These are phyloP conservation scores for Sicus ferrugineus DNA, from an alignment of 2,888 invertebrate genomes.

Conservation along the genomic window DNA sequence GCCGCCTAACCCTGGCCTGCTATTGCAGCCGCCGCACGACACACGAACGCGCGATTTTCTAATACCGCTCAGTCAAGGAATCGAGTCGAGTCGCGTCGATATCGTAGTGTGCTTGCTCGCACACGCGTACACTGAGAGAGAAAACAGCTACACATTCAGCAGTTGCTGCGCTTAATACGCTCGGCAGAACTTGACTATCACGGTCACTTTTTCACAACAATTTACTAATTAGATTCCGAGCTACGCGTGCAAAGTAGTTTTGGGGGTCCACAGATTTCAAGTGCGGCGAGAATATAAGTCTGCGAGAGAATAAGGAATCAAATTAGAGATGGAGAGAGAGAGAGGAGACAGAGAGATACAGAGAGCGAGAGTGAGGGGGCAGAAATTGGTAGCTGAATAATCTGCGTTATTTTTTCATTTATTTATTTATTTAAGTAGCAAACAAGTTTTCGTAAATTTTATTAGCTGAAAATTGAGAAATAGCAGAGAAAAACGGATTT, in stretches of 20 bases:
- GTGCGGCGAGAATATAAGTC: too few relatives aligned
- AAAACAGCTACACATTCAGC: neutral
- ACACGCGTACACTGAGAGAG: neutral
- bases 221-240: conserved; percentile 1
- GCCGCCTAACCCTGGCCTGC: conserved; percentile 63
- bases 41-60: conserved; percentile 32
- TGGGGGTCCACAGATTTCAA: too few relatives aligned
- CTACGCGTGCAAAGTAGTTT: neutral
- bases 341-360: too few relatives aligned
- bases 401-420: too few relatives aligned
- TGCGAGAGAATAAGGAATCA: too few relatives aligned
- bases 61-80: neutral
- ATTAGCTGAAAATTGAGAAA: too few relatives aligned
- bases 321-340: too few relatives aligned
- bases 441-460: too few relatives aligned
- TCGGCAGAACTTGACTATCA: neutral
- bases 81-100: neutral
- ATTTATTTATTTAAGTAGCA: too few relatives aligned
- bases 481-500: too few relatives aligned
- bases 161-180: neutral
- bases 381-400: too few relatives aligned
- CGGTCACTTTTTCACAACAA: conserved; percentile 1
- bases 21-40: conserved; percentile 50
- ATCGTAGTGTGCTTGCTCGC: neutral
- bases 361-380: too few relatives aligned